Evolutionary conservation across 2,113 vertebrate genomes (phyloP).

Genomic region (Hemicordylus capensis): DNA sequence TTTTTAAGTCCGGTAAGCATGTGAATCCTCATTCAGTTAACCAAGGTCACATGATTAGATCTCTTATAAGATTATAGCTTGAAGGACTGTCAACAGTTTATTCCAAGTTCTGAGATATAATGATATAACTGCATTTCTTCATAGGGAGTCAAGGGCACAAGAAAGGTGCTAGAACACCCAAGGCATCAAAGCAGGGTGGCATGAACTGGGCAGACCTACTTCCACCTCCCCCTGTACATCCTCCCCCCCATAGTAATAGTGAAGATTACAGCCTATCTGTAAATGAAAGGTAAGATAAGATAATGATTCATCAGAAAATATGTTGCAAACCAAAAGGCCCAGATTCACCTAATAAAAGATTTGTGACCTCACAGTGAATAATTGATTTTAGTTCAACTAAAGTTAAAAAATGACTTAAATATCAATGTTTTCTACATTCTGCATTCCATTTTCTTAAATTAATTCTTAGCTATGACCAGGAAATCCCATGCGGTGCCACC

Average conservation of each 20-base stretch:
- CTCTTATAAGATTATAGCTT: not conserved
- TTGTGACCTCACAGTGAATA: not conserved
- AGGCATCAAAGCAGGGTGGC: conserved; percentile 91
- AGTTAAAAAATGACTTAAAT: not conserved
- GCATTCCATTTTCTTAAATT: conserved; percentile 53
- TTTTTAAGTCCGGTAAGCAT: not conserved
- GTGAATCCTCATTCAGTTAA: not conserved
- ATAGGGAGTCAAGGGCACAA: conserved; percentile 98
- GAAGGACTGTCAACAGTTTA: not conserved
- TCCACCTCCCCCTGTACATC: conserved; percentile 93
- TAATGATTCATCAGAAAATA: not conserved
- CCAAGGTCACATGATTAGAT: not conserved
- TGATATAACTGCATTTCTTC: conserved; percentile 34
- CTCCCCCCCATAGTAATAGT: conserved; percentile 86
- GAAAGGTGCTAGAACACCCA: conserved; percentile 90
- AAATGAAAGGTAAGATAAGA: conserved; percentile 85
- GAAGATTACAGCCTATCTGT: conserved; percentile 89
- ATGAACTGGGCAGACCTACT: conserved; percentile 98
- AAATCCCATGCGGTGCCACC: conserved; percentile 91
- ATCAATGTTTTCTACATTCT: not conserved
- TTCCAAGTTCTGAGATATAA: not conserved
- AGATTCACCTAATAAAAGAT: not conserved
- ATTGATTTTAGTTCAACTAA: not conserved
- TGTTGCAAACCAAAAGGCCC: not conserved
- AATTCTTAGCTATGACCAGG: conserved; percentile 88